These are phyloP conservation scores for Leptobrachium ailaonicum DNA, from an alignment of 2,113 vertebrate species.

Conservation along the genomic window DNA sequence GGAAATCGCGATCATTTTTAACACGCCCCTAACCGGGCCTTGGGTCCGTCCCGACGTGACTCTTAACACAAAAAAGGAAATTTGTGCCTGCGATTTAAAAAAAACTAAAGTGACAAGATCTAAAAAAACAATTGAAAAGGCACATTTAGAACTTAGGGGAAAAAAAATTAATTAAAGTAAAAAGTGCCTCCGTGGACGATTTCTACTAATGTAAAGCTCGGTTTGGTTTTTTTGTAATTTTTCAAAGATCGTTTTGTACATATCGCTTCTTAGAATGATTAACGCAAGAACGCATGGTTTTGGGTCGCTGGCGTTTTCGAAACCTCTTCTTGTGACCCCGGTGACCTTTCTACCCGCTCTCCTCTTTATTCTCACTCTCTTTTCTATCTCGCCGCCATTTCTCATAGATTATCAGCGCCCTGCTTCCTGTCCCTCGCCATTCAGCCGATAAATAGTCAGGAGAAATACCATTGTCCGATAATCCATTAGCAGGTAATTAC, in stretches of 20 bases:
- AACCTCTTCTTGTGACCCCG: not conserved
- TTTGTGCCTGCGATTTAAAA: slow-evolving; percentile 73
- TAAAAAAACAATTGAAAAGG: slow-evolving; percentile 9
- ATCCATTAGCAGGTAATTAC: slow-evolving; percentile 56
- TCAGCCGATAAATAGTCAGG: slow-evolving; percentile 66
- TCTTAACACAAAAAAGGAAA: slow-evolving; percentile 40
- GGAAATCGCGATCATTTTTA: not conserved
- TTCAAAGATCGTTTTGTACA: slow-evolving; percentile 53
- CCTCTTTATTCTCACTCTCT: slow-evolving; percentile 43
- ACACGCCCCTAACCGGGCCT: too few species aligned
- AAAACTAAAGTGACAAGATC: slow-evolving; percentile 52
- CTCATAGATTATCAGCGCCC: slow-evolving; percentile 64
- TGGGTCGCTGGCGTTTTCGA: not conserved
- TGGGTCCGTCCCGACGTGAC: too few species aligned
- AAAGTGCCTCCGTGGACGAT: slow-evolving; percentile 77
- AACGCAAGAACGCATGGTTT: slow-evolving; percentile 22
- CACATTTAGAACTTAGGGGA: slow-evolving; percentile 48
- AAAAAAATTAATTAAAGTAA: slow-evolving; percentile 51
- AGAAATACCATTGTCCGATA: slow-evolving; percentile 53
- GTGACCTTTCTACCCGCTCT: not conserved
- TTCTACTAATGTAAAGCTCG: slow-evolving; percentile 76
- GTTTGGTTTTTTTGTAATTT: slow-evolving; percentile 57
- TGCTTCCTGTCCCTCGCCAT: slow-evolving; percentile 56
- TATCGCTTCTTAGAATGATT: slow-evolving; percentile 49
- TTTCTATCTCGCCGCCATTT: slow-evolving; percentile 47